Base-by-base conservation (phyloP, 1,140 invertebrate species). In the Bombus difficillimus region DNA sequence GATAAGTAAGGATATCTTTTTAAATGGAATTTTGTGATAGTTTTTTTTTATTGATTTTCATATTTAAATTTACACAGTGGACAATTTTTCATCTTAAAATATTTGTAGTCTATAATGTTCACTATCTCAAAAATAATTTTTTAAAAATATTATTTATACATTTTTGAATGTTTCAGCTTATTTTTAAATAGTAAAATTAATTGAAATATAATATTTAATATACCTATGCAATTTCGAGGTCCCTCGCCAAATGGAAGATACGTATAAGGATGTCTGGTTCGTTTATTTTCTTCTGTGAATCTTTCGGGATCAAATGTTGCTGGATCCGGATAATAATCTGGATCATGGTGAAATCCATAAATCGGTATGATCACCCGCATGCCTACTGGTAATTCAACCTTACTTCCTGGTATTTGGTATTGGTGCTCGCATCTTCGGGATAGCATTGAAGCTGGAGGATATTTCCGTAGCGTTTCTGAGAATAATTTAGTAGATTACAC, bases 231-330 rank as follows among this genome's bases (percentile, higher is more conserved):
- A 92, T 96, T 97, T 69, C 97, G 96, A 1, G 97, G 97, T 18
- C 98, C 98, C 73, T 97, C 96, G 2, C 97, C 97, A 89, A 98
- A 98, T 0, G 98, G 97, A 57, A 98, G 92, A 92, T 96, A 98
- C 0, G 96, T 95, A 88, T 95, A 96, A 73, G 93, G 95, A 86
- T 94, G 96, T 39, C 96, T 93, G 18, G 87, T 87, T 41, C 91
- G 87, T 73, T 93, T 92, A 79, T 95, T 93, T 71, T 95, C 94
- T 2, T 96, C 92, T 47, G 93, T 95, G 86, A 97, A 97, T 86
- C 97, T 95, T 89, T 97, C 96, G 0, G 97, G 97, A 87, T 96
- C 93, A 88, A 97, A 98, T 39, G 74, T 91, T 13, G 96, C 95
- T 9, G 97, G 97, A 80, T 97, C 95, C 1, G 97, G 96, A 93